Percentiles rank a stretch among this genome's conserved stretches.
phyloP scores from a whole-genome alignment of 2,113 vertebrate species.

The Pica pica region DNA sequence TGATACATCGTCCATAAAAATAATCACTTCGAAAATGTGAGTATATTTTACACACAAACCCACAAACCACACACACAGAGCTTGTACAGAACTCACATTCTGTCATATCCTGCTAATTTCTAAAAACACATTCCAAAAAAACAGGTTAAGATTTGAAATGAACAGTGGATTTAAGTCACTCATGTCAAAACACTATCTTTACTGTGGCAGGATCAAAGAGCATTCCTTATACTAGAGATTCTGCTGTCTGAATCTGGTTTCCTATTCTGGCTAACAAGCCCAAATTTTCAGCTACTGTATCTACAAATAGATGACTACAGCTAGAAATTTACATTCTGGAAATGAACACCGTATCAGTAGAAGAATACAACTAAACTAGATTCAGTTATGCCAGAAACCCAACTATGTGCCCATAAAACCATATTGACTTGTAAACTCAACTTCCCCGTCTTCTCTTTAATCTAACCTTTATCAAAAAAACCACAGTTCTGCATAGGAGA shows the following conservation, averaged over 20 bases:
- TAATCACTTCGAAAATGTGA: neutral
- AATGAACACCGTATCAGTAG: neutral
- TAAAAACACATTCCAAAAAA: neutral
- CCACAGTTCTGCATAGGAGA: neutral
- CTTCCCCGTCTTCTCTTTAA: neutral
- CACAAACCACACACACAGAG: neutral
- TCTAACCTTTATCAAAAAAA: neutral
- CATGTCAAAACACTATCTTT: neutral
- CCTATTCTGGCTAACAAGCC: neutral
- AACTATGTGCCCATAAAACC: neutral
- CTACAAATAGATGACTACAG: neutral
- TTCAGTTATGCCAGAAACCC: neutral
- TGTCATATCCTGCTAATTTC: neutral
- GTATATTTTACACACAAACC: neutral
- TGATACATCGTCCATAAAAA: fast-evolving
- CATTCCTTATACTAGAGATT: neutral
- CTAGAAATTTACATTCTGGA: neutral
- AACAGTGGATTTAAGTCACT: neutral
- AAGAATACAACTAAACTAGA: neutral
- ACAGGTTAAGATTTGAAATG: neutral
- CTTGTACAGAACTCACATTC: neutral
- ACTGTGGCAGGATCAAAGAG: neutral
- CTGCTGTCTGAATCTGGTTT: neutral
- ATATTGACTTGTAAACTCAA: neutral
- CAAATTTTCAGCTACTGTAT: neutral